Evolutionary conservation across 1,140 invertebrate species (phyloP).

Genomic region (Drosophila tani): DNA sequence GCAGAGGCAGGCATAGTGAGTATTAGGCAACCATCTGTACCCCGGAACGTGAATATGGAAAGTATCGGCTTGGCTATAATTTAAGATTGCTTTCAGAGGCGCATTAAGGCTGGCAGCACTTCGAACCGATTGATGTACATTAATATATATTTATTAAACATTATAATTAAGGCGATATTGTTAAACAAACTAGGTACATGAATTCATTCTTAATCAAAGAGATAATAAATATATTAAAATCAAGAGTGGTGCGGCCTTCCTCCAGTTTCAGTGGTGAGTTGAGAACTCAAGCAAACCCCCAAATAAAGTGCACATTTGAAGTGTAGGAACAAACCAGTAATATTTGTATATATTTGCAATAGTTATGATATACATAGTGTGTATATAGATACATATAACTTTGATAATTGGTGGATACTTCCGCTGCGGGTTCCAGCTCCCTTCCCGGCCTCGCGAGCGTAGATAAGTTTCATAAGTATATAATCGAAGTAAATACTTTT

Average conservation of each 20-base stretch:
- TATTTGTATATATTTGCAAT: constrained; percentile 64
- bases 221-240: constrained; percentile 8
- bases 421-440: constrained; percentile 21
- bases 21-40: constrained; percentile 43
- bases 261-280: background rate
- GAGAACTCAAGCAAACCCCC: background rate
- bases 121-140: constrained; percentile 8
- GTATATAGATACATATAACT: constrained; percentile 68
- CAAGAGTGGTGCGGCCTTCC: background rate
- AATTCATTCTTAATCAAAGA: constrained; percentile 1
- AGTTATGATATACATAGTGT: constrained; percentile 47
- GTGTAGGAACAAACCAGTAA: constrained; percentile 78
- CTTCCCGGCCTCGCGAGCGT: constrained; percentile 7
- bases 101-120: constrained; percentile 39
- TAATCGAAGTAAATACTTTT: constrained; percentile 61
- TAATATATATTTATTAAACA: constrained; percentile 34
- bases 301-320: constrained; percentile 6
- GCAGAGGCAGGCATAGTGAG: constrained; percentile 37
- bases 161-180: constrained; percentile 46
- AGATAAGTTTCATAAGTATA: constrained; percentile 46
- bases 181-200: constrained; percentile 3
- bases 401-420: constrained; percentile 39
- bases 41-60: constrained; percentile 41
- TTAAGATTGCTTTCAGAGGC: constrained; percentile 59
- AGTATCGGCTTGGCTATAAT: constrained; percentile 59